Base-by-base conservation (phyloP, 2,888 invertebrate genomes). In the Nymphalis c-album region DNA sequence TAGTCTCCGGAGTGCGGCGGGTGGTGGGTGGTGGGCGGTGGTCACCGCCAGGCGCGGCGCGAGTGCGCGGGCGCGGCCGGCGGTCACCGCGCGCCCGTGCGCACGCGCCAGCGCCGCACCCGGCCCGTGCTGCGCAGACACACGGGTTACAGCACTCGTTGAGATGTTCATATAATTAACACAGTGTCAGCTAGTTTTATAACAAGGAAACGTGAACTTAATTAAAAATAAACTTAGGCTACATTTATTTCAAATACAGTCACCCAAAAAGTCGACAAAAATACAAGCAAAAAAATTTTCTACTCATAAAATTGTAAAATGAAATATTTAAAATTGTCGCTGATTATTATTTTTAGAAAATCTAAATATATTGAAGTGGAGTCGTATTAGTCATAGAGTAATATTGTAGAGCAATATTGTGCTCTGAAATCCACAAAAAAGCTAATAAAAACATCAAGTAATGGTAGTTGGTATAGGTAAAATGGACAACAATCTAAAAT, bases 61-160 rank as follows among this genome's bases (percentile, higher is more conserved):
- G 71, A 55, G 62, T 65, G 71, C 61, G 69, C 70, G 47, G 64
- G 63, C 70, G 68, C 63, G 67, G 63, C 18, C 57, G 35, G 71
- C 67, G 75, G 91, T 91, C 91, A 91, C 78, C 90, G 55, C 47
- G 61, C 82, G 55, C 75, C 65, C 65, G 76, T 75, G 67, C 89
- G 85, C 35, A 90, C 58, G 22, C 86, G 85, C 88, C 87, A 91
- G 70, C 86, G 86, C 8, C 90, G 81, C 58, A 91, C 82, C 60
- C 88, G 85, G 0, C 91, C 91, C 74, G 90, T 88, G 71, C 91
- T 91, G 79, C 1, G 60, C 40, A 62, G 20, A 64, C 22, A 31
- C 6, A 50, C 3, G n/a, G 7, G 1, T 5, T 40, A 35, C 10
- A 18, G 13, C 10, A 35, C 5, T 17, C 26, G 13, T 17, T 13